These are phyloP conservation scores for Oplegnathus fasciatus DNA, from an alignment of 2,113 vertebrate species.

Conservation along the genomic window DNA sequence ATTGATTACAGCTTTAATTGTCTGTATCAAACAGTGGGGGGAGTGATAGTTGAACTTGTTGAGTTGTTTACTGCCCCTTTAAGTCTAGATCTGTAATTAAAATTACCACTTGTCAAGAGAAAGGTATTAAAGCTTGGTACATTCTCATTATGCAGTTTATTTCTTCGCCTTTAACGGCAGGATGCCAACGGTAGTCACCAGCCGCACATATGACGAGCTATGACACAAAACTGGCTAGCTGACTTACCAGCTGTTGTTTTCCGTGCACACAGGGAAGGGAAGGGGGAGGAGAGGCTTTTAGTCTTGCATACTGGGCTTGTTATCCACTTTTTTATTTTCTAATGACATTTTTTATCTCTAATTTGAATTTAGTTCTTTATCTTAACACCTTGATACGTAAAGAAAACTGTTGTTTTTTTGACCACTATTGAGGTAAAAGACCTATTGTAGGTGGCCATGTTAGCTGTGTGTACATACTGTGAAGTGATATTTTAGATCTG, in stretches of 20 bases:
- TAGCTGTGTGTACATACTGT: no score
- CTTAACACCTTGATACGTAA: background rate
- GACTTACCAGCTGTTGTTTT: constrained; percentile 43
- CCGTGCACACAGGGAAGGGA: constrained; percentile 6
- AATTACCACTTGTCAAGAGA: background rate
- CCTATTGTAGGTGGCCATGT: background rate
- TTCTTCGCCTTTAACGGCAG: background rate
- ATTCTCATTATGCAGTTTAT: background rate
- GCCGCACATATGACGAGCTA: constrained; percentile 24
- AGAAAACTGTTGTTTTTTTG: background rate
- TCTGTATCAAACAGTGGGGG: background rate
- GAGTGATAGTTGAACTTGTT: background rate
- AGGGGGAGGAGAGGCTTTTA: background rate
- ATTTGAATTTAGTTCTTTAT: constrained; percentile 11
- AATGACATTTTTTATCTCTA: background rate
- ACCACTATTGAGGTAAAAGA: background rate
- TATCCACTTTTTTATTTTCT: background rate
- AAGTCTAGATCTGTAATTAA: background rate
- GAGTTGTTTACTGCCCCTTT: background rate
- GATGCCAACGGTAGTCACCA: constrained; percentile 23
- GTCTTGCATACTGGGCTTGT: background rate
- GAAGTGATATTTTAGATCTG: background rate
- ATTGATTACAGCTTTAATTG: background rate
- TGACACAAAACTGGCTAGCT: constrained; percentile 45
- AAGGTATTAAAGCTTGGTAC: background rate